Percentiles rank a stretch among this genome's conserved stretches.
Conservation (phyloP, 2,797 vertebrate genomes). For the Bryconaethiops microstoma region DNA sequence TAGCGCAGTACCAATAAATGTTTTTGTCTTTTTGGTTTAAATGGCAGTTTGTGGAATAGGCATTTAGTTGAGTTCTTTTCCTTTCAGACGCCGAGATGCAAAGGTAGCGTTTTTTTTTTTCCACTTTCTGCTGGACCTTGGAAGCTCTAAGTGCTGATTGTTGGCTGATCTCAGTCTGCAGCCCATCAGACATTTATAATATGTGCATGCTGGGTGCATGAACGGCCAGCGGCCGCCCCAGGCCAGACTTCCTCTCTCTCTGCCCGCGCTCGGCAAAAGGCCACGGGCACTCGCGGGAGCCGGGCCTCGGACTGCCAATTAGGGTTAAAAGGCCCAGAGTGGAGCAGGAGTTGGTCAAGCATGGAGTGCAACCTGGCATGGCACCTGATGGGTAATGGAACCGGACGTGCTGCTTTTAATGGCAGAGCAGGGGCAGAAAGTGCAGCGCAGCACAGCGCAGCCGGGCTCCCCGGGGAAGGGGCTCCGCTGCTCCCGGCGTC, state of each 20-base stretch:
- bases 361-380: slow-evolving; percentile 50
- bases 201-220: slow-evolving; percentile 3
- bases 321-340: slow-evolving; percentile 58
- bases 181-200: slow-evolving; percentile 11
- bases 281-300: slow-evolving; percentile 29
- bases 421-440: slow-evolving; percentile 45
- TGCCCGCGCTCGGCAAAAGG: not conserved
- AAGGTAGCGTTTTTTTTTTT: not conserved
- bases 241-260: slow-evolving; percentile 23
- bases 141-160: not conserved
- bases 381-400: slow-evolving; percentile 64
- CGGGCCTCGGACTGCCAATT: slow-evolving; percentile 55
- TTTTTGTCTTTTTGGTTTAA: slow-evolving; percentile 24
- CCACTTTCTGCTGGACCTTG: not conserved
- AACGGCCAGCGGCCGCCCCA: not conserved
- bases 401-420: slow-evolving; percentile 59
- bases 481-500: slow-evolving; percentile 48
- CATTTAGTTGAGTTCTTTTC: too few species aligned
- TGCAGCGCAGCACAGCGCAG: slow-evolving; percentile 47
- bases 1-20: not conserved
- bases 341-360: slow-evolving; percentile 48
- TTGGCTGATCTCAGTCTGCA: not conserved
- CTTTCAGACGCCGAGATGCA: not conserved
- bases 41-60: not conserved
- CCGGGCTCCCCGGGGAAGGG: slow-evolving; percentile 41